Percentiles rank a stretch among this genome's conserved stretches.
phyloP scores from a whole-genome alignment of 35 echinoderm and acorn worm genomes.

The Anneissia japonica region DNA sequence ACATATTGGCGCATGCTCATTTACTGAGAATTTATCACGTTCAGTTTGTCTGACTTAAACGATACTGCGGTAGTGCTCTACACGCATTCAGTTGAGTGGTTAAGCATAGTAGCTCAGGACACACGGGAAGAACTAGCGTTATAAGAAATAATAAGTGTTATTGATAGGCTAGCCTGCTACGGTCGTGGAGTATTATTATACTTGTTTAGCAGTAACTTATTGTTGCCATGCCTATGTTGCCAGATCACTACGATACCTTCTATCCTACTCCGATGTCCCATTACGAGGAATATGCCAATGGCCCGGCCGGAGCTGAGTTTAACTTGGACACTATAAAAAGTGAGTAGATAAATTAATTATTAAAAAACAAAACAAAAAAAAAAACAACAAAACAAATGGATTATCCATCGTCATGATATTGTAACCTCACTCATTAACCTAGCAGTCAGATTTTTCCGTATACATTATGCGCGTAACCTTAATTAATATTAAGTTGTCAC shows the following conservation, averaged over 20 bases:
- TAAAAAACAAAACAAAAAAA: background rate
- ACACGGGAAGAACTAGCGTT: background rate
- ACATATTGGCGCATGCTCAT: background rate
- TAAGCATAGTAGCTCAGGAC: background rate
- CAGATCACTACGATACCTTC: background rate
- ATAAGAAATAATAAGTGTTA: background rate
- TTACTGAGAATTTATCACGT: background rate
- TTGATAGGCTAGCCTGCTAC: background rate
- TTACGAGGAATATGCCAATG: constrained; percentile 1
- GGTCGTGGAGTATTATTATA: background rate
- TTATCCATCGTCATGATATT: background rate
- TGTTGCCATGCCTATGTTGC: background rate
- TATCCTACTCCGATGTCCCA: background rate
- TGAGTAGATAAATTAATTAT: background rate
- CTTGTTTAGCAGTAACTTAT: background rate
- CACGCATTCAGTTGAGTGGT: background rate
- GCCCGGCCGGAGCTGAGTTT: background rate
- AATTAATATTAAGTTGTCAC: too few species aligned
- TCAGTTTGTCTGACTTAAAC: background rate
- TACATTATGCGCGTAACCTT: too few species aligned
- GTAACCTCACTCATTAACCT: background rate
- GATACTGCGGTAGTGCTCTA: background rate
- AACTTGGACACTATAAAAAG: constrained; percentile 1
- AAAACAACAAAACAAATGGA: background rate
- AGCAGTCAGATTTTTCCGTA: too few species aligned